phyloP scores from a whole-genome alignment of 2,888 invertebrate species.

The Lasioglossum figueresi region DNA sequence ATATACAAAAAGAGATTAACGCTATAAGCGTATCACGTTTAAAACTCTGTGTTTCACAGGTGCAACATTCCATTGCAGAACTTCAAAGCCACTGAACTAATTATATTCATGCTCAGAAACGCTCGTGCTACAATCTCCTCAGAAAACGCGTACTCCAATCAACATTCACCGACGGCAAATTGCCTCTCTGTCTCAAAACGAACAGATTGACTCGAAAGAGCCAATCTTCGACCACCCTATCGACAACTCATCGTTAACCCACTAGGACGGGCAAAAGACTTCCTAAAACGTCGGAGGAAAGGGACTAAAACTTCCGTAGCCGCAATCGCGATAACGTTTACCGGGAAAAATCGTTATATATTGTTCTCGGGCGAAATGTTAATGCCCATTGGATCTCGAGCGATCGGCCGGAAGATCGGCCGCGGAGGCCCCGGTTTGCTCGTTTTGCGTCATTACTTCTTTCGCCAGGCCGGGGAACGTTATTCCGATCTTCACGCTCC shows the following conservation, averaged over 20 bases:
- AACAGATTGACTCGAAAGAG: background rate
- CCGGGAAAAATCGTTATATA: background rate
- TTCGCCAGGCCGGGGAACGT: conserved; percentile 25
- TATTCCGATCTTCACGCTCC: conserved; percentile 51
- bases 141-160: background rate
- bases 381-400: conserved; percentile 19
- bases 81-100: background rate
- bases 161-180: background rate
- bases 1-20: background rate
- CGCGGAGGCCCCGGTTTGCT: conserved; percentile 18
- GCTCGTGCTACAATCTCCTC: background rate
- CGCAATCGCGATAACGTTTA: background rate
- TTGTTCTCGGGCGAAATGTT: conserved; percentile 17
- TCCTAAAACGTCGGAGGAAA: background rate
- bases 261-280: background rate
- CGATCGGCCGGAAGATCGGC: conserved; percentile 37
- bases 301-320: background rate
- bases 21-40: background rate
- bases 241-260: background rate
- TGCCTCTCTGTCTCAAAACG: background rate
- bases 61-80: background rate
- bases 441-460: conserved; percentile 39
- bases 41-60: background rate
- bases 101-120: background rate
- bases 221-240: background rate